Evolutionary conservation across 2,888 invertebrate genomes (phyloP).

Genomic region (Sphecodes monilicornis): DNA sequence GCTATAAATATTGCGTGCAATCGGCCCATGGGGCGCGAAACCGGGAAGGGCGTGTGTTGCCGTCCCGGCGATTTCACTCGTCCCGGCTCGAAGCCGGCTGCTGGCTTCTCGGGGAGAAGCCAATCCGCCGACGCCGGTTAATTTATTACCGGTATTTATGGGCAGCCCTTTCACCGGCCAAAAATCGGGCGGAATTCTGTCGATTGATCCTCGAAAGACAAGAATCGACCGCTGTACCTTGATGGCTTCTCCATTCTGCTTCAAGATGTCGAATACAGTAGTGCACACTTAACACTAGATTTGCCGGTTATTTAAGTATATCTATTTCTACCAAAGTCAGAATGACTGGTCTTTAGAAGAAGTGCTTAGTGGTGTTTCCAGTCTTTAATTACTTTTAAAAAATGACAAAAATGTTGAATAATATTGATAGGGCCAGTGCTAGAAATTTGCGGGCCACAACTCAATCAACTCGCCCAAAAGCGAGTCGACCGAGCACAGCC

Average conservation of each 20-base stretch:
- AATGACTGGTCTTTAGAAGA: no score
- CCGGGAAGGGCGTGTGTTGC: conserved; percentile 62
- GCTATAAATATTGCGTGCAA: conserved; percentile 75
- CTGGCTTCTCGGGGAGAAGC: conserved; percentile 50
- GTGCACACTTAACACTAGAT: background rate
- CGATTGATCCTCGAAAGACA: conserved; percentile 11
- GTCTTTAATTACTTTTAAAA: no score
- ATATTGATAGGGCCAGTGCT: no score
- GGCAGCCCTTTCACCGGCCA: conserved; percentile 43
- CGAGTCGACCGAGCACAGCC: no score
- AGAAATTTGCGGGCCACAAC: no score
- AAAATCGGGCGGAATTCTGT: conserved; percentile 9
- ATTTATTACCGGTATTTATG: conserved; percentile 76
- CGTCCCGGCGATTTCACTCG: conserved; percentile 59
- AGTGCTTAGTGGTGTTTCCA: no score
- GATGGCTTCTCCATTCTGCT: background rate
- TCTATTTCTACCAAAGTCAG: no score
- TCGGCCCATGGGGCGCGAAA: conserved; percentile 67
- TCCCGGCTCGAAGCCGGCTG: conserved; percentile 30
- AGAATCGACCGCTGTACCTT: background rate
- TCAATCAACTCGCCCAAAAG: no score
- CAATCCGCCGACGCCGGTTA: conserved; percentile 70
- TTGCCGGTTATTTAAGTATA: no score
- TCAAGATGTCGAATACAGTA: background rate
- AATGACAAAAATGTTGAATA: no score